A percentile compares a stretch with the other conserved stretches of the same genome.
Conservation (phyloP, 2,113 vertebrate species). For the Rhineura floridana region DNA sequence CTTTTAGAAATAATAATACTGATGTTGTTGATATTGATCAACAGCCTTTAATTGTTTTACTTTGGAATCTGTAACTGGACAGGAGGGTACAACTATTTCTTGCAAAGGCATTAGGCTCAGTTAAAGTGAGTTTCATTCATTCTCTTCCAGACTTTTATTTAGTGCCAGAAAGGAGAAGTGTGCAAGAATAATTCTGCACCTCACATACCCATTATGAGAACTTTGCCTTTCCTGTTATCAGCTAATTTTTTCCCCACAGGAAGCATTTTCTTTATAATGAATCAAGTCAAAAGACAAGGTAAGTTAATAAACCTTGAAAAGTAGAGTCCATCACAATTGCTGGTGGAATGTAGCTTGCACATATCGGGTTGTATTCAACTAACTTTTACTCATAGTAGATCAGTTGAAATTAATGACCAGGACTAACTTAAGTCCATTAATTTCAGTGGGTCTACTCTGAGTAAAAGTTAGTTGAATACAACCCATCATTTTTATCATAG, state of each 20-base stretch:
- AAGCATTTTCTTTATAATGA: constrained; percentile 27
- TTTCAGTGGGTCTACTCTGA: too few relatives aligned
- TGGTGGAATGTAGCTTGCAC: constrained; percentile 27
- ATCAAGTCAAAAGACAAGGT: constrained; percentile 11
- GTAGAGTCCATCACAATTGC: neutral
- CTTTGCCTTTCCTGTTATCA: constrained; percentile 30
- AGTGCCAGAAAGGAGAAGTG: constrained; percentile 17
- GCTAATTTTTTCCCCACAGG: constrained; percentile 32
- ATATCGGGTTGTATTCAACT: neutral
- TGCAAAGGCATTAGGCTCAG: constrained; percentile 26
- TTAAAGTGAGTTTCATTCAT: constrained; percentile 44
- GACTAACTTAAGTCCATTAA: too few relatives aligned
- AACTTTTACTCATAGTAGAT: too few relatives aligned
- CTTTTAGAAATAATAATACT: too few relatives aligned
- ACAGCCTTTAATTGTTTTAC: neutral
- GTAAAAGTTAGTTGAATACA: too few relatives aligned
- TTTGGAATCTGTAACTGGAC: neutral
- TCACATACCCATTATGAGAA: constrained; percentile 26
- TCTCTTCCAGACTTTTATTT: neutral
- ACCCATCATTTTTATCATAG: too few relatives aligned
- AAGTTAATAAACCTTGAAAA: constrained; percentile 26
- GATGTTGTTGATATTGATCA: neutral
- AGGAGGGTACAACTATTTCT: neutral
- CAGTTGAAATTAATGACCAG: too few relatives aligned
- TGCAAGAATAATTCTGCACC: constrained; percentile 36